These are phyloP conservation scores for Rhinogobio ventralis DNA, from an alignment of 2,797 vertebrate genomes.

Conservation along the genomic window DNA sequence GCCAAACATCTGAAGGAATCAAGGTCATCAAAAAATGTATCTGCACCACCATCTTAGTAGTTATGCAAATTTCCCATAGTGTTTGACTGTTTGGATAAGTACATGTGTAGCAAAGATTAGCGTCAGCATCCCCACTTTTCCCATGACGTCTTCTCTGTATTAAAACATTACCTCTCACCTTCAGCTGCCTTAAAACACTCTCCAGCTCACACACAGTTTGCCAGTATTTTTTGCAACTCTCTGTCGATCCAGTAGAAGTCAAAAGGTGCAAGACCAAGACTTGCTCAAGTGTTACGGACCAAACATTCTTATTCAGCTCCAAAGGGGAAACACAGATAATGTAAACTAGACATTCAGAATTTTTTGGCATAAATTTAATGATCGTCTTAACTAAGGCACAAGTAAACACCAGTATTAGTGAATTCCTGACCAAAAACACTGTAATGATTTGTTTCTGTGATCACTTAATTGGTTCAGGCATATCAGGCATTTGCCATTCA, in stretches of 20 bases:
- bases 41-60: not conserved
- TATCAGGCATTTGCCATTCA: slow-evolving; percentile 23
- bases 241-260: slow-evolving; percentile 5
- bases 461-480: not conserved
- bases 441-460: slow-evolving; percentile 19
- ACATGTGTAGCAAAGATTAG: slow-evolving; percentile 55
- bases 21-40: not conserved
- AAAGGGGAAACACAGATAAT: not conserved
- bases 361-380: not conserved
- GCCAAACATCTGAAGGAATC: slow-evolving; percentile 27
- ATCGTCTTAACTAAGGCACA: slow-evolving; percentile 7
- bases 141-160: slow-evolving; percentile 22
- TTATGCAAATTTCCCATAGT: slow-evolving; percentile 15
- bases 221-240: slow-evolving; percentile 45
- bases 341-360: not conserved
- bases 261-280: slow-evolving; percentile 6
- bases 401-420: slow-evolving; percentile 25
- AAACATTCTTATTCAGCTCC: slow-evolving; percentile 2
- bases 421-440: slow-evolving; percentile 42
- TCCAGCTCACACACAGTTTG: slow-evolving; percentile 26
- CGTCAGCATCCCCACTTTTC: not conserved
- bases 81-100: slow-evolving; percentile 52
- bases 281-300: slow-evolving; percentile 19
- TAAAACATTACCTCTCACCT: slow-evolving; percentile 53
- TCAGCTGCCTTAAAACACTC: slow-evolving; percentile 57